Conservation (phyloP, 2,113 vertebrate species). For the Anguilla rostrata region DNA sequence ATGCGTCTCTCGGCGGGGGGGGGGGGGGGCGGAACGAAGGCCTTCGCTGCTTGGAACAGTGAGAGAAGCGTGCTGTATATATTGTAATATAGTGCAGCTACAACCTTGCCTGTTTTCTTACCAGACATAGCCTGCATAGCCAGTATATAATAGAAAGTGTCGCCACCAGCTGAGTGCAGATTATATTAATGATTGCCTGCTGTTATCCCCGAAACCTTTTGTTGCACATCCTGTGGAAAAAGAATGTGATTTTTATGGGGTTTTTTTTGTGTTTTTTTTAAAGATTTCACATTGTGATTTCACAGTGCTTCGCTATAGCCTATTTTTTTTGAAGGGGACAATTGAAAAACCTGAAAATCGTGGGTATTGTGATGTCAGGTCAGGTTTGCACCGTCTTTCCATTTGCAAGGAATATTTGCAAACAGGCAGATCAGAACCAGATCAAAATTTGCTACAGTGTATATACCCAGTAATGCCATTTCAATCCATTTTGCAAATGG, state of each 20-base stretch:
- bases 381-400: neutral
- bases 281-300: neutral
- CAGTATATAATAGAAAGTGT: neutral
- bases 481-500: neutral
- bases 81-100: slow-evolving; percentile 34
- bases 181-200: neutral
- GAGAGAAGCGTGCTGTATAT: slow-evolving; percentile 36
- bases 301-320: neutral
- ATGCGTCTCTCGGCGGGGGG: neutral
- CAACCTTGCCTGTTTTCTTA: slow-evolving; percentile 6
- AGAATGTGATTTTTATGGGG: neutral
- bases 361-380: neutral
- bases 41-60: neutral
- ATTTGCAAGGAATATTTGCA: neutral
- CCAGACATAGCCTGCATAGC: slow-evolving; percentile 5
- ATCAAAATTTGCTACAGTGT: neutral
- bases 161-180: neutral
- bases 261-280: too few relatives aligned
- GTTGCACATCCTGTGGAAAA: neutral
- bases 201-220: neutral
- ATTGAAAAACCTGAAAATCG: neutral
- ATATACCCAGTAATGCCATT: neutral
- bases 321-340: neutral
- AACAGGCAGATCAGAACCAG: neutral
- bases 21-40: neutral